A percentile compares a stretch with the other conserved stretches of the same genome.
These are phyloP conservation scores for Caloenas nicobarica DNA, from an alignment of 2,113 vertebrate species.

Conservation along the genomic window DNA sequence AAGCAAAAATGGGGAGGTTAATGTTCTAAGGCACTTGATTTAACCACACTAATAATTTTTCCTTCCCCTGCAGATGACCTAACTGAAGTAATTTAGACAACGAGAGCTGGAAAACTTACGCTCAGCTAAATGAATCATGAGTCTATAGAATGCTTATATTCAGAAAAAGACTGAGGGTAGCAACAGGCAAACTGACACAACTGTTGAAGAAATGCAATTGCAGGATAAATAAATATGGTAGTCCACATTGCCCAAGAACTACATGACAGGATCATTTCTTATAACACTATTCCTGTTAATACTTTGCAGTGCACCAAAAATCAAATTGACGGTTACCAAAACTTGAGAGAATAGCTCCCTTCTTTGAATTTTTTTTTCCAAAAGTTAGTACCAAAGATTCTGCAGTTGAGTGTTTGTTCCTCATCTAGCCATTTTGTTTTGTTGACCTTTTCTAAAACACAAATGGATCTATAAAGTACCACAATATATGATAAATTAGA, in stretches of 20 bases:
- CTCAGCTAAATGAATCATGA: neutral
- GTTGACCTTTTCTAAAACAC: neutral
- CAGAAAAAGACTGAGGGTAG: neutral
- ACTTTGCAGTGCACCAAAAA: neutral
- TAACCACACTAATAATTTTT: slow-evolving; percentile 15
- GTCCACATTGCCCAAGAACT: neutral
- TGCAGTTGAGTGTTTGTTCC: neutral
- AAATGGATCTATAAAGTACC: neutral
- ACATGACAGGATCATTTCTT: neutral
- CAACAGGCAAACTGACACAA: neutral
- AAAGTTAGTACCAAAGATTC: neutral
- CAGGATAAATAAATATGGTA: neutral
- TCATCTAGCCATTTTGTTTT: neutral
- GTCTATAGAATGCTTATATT: neutral
- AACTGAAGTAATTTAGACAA: neutral
- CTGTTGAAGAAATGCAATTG: neutral
- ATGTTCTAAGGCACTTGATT: neutral
- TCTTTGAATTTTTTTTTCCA: neutral
- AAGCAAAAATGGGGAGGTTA: neutral
- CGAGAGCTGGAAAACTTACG: neutral
- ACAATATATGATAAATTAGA: neutral
- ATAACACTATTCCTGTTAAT: neutral
- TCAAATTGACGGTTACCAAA: neutral
- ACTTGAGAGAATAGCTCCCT: neutral
- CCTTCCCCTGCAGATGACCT: neutral